A percentile compares a stretch with the other conserved stretches of the same genome.
Conservation (phyloP, 2,113 vertebrate genomes). For the Lontra canadensis region DNA sequence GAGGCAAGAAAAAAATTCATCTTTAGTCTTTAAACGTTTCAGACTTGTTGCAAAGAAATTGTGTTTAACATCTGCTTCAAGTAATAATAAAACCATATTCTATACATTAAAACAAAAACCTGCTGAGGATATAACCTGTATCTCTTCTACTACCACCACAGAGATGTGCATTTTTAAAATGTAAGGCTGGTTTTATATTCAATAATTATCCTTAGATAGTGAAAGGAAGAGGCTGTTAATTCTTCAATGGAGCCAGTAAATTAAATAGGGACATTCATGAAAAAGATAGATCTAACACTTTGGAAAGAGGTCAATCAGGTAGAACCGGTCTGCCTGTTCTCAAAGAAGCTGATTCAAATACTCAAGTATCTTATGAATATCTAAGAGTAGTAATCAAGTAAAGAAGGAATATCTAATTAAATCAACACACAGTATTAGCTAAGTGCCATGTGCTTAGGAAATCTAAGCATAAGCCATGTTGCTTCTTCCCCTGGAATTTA, state of each 20-base stretch:
- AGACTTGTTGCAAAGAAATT: neutral
- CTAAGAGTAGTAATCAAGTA: neutral
- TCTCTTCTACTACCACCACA: neutral
- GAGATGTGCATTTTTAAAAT: neutral
- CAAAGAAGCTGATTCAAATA: neutral
- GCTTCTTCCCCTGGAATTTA: neutral
- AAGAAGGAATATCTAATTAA: neutral
- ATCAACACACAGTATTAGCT: neutral
- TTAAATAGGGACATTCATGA: neutral
- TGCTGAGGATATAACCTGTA: neutral
- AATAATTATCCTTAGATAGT: slow-evolving; percentile 15
- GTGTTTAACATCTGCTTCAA: neutral
- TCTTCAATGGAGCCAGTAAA: neutral
- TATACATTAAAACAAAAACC: neutral
- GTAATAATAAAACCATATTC: neutral
- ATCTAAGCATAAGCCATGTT: neutral
- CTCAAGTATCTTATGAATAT: neutral
- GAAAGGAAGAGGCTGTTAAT: neutral
- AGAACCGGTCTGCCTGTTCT: neutral
- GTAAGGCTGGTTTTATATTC: neutral
- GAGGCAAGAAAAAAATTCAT: neutral
- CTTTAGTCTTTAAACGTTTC: neutral
- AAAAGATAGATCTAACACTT: neutral
- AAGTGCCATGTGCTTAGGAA: neutral
- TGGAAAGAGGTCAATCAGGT: neutral